phyloP scores from a whole-genome alignment of 2,113 vertebrate genomes.

The Chrysochloris asiatica region DNA sequence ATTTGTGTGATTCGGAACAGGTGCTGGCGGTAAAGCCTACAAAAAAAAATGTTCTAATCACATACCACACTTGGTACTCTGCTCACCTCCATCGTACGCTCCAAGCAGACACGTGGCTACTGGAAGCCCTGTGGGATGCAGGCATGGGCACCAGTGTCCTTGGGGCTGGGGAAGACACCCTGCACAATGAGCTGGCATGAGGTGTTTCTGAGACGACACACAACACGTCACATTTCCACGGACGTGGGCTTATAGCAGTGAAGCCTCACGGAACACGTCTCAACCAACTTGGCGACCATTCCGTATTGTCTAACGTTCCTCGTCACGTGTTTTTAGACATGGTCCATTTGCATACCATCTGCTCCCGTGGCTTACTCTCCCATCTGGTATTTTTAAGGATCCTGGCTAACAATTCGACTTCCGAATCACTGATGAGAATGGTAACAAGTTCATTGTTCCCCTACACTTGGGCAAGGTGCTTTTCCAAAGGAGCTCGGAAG shows the following conservation, averaged over 20 bases:
- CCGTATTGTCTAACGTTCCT: too few relatives aligned
- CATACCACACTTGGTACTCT: conserved; percentile 74
- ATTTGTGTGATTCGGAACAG: conserved; percentile 92
- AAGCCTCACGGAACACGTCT: neutral
- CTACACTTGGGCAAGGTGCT: too few relatives aligned
- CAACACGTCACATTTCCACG: too few relatives aligned
- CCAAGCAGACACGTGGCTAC: conserved; percentile 45
- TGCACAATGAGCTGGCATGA: too few relatives aligned
- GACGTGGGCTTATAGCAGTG: neutral
- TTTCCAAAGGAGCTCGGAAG: too few relatives aligned
- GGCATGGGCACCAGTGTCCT: neutral
- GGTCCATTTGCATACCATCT: neutral
- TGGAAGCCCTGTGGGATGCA: neutral
- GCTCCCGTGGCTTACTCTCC: neutral
- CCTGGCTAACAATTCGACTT: neutral
- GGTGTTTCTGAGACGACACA: neutral
- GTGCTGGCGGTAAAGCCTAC: conserved; percentile 92
- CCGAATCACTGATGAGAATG: too few relatives aligned
- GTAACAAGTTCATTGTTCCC: too few relatives aligned
- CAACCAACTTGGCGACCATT: neutral
- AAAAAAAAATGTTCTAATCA: conserved; percentile 79
- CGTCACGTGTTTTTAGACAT: accelerated
- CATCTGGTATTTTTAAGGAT: neutral
- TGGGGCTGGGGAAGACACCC: too few relatives aligned
- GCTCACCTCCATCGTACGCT: conserved; percentile 63